These are phyloP conservation scores for Chesias legatella DNA, from an alignment of 2,888 invertebrate species.

Conservation along the genomic window DNA sequence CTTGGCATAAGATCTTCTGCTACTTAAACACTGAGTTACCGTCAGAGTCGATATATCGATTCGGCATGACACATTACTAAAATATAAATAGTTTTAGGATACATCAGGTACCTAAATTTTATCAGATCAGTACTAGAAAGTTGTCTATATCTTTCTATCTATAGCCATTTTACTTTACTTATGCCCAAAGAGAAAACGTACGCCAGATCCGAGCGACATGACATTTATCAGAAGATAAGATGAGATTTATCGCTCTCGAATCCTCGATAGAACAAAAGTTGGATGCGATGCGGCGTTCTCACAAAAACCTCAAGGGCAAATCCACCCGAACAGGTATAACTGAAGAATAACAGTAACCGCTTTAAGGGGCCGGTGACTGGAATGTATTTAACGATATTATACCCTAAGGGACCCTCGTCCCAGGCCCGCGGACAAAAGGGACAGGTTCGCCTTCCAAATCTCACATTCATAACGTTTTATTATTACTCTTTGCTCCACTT, in stretches of 20 bases:
- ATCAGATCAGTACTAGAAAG: no score
- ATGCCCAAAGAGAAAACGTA: conserved; percentile 6
- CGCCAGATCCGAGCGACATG: conserved; percentile 10
- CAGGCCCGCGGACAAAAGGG: conserved; percentile 45
- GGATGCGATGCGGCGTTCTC: conserved; percentile 12
- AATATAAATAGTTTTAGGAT: no score
- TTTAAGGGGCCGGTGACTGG: conserved; percentile 41
- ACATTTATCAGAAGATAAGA: conserved; percentile 24
- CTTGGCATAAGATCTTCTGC: no score
- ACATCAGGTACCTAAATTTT: no score
- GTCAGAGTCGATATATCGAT: no score
- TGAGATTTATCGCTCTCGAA: conserved; percentile 16
- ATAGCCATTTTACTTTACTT: conserved; percentile 11
- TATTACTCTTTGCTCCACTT: conserved; percentile 51
- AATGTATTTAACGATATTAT: conserved; percentile 55
- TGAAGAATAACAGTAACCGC: conserved; percentile 51
- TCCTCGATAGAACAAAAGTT: conserved; percentile 11
- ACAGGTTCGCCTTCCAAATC: conserved; percentile 57
- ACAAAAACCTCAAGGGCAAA: conserved; percentile 36
- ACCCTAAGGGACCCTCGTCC: conserved; percentile 43
- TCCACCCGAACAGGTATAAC: conserved; percentile 41
- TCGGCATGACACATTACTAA: no score
- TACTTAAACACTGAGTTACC: no score
- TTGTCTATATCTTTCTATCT: conserved; percentile 13
- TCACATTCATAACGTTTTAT: conserved; percentile 50